Base-by-base conservation (phyloP, 2,797 vertebrate species). In the Nothura maculosa region DNA sequence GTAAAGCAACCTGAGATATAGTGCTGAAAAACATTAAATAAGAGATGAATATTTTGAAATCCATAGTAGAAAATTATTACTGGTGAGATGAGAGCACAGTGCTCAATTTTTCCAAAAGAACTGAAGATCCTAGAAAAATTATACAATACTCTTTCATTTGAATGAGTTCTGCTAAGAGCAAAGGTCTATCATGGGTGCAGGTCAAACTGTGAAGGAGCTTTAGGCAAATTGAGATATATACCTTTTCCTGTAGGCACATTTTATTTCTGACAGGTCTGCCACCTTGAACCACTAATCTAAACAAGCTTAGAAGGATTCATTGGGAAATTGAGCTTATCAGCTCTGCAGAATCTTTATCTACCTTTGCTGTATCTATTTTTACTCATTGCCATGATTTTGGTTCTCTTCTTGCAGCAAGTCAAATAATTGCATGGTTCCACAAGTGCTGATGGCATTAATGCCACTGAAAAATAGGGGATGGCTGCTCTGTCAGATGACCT, bases 401-500 rank as follows among this genome's bases (percentile, higher is more conserved):
- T 83, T 69, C 50, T 81, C 78, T 70, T 89, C 66, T 89, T 83
- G 43, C 38, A 76, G 62, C 30, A 81, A 30, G 75, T 30, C 50
- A 57, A 91, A 87, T 72, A 91, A 81, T 80, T 91, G 70, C 85
- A 63, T 8, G 13, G 74, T 84, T 87, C 87, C 61, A 16, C 62
- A 85, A 94, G 43, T 75, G 89, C 67, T 16, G 62, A 62, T 45
- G 66, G 30, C 85, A 69, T 83, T 67, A 89, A 92, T 67, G 8
- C n/a, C 10, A 12, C 48, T 54, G 47, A 70, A 84, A 93, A 91
- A 81, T 76, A 75, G 57, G 75, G 48, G 76, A 84, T 48, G 27
- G n/a, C 70, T 93, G 43, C 67, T 86, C 38, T 92, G 84, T 89
- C 92, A 92, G 90, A 91, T 95, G 74, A 73, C 61, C 85, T 95